A percentile compares a stretch with the other conserved stretches of the same genome.
These are phyloP conservation scores for Drosophila busckii DNA, from an alignment of 1,140 invertebrate genomes.

Conservation along the genomic window DNA sequence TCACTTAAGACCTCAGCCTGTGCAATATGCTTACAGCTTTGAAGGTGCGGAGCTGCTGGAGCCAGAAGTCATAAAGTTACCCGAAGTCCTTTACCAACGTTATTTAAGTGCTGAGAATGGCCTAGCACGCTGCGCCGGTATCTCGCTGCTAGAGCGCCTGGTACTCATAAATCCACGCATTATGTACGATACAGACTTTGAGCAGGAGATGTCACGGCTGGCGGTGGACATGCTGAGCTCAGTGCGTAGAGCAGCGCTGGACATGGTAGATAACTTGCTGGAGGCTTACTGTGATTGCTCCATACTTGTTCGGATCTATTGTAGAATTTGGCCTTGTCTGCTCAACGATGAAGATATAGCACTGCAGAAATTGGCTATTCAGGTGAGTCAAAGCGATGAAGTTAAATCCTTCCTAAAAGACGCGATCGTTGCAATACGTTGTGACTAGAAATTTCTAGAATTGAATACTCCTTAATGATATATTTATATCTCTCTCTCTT, in stretches of 20 bases:
- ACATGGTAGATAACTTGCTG: slow-evolving; percentile 54
- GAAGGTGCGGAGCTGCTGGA: slow-evolving; percentile 56
- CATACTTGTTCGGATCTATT: slow-evolving; percentile 63
- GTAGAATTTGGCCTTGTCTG: slow-evolving; percentile 58
- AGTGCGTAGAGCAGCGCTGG: slow-evolving; percentile 57
- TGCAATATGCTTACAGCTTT: slow-evolving; percentile 54
- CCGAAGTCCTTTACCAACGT: slow-evolving; percentile 50
- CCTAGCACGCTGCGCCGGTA: slow-evolving; percentile 48
- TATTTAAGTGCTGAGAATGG: slow-evolving; percentile 53
- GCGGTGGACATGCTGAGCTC: slow-evolving; percentile 51
- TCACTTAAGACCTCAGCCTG: slow-evolving; percentile 53
- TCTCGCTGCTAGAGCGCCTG: slow-evolving; percentile 62
- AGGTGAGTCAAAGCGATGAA: slow-evolving; percentile 22
- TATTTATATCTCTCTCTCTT: neutral
- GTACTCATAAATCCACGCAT: slow-evolving; percentile 60
- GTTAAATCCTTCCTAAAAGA: neutral
- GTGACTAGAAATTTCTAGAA: no score
- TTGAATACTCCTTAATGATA: neutral
- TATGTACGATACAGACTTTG: slow-evolving; percentile 72
- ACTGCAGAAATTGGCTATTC: slow-evolving; percentile 53
- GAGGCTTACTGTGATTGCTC: slow-evolving; percentile 57
- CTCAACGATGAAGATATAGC: slow-evolving; percentile 59
- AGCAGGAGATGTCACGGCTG: slow-evolving; percentile 40
- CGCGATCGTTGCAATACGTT: no score
- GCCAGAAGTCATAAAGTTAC: slow-evolving; percentile 42